Conservation (phyloP, 2,888 invertebrate genomes). For the Myopa testacea region DNA sequence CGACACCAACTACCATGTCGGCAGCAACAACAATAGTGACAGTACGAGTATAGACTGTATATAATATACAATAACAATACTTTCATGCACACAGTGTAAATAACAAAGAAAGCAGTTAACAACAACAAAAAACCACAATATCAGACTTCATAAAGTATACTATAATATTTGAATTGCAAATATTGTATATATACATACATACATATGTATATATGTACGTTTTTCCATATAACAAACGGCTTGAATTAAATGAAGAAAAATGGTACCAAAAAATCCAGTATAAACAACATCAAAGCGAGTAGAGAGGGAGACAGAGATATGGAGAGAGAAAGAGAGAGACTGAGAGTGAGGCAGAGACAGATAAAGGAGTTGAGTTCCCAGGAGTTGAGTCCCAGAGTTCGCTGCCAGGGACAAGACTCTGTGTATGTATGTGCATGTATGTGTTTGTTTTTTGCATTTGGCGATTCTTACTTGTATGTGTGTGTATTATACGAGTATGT, state of each 20-base stretch:
- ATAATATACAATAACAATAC: too few relatives aligned
- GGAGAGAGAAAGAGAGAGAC: neutral
- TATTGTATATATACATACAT: neutral
- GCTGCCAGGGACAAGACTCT: too few relatives aligned
- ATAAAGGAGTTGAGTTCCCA: too few relatives aligned
- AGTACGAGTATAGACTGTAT: too few relatives aligned
- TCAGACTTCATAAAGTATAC: neutral
- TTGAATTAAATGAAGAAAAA: slow-evolving; percentile 15
- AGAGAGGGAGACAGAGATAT: slow-evolving; percentile 6
- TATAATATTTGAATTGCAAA: slow-evolving; percentile 20
- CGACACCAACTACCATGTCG: neutral
- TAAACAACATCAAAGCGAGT: neutral
- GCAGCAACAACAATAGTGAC: too few relatives aligned
- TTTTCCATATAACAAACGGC: slow-evolving; percentile 4
- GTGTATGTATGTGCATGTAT: too few relatives aligned
- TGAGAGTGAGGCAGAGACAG: neutral
- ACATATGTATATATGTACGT: too few relatives aligned
- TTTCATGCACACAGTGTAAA: too few relatives aligned
- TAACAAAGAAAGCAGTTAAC: neutral
- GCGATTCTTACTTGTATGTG: too few relatives aligned
- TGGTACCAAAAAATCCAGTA: neutral
- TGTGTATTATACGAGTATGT: too few relatives aligned
- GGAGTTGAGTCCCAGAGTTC: too few relatives aligned
- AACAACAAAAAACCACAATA: neutral
- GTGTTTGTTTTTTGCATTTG: too few relatives aligned